Evolutionary conservation across 2,113 vertebrate species (phyloP).

Genomic region (Semnornis frantzii): DNA sequence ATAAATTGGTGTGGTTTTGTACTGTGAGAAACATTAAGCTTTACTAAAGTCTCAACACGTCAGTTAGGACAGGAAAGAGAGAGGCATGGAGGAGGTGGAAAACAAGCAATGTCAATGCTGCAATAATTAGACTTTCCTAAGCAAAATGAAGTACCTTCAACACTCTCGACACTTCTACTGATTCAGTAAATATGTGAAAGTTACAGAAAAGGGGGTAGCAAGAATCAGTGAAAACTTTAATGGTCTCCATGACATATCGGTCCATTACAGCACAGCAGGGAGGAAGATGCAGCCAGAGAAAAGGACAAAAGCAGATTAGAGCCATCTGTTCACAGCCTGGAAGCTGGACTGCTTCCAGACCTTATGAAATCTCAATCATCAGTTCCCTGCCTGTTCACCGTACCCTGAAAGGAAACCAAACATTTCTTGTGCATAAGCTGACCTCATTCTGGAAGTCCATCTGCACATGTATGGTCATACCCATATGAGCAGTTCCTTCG

Average conservation of each 20-base stretch:
- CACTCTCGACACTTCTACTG: background rate
- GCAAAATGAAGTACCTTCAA: background rate
- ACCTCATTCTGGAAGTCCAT: constrained; percentile 19
- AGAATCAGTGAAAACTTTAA: constrained; percentile 9
- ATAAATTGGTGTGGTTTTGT: background rate
- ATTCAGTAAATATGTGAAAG: background rate
- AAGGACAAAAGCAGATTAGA: constrained; percentile 63
- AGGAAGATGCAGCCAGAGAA: constrained; percentile 32
- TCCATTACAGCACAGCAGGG: constrained; percentile 39
- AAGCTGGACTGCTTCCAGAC: constrained; percentile 21
- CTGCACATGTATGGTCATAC: background rate
- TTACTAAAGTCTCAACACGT: background rate
- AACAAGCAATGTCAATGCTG: background rate
- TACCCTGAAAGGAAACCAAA: background rate
- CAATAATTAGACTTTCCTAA: background rate
- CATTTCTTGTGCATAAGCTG: background rate
- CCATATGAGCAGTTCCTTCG: background rate
- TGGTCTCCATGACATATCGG: background rate
- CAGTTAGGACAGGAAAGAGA: background rate
- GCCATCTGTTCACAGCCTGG: constrained; percentile 48
- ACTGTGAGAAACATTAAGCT: background rate
- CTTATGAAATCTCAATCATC: constrained; percentile 18
- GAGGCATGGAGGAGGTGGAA: background rate
- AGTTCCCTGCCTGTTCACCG: background rate
- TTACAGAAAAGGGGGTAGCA: background rate